Base-by-base conservation (phyloP, 2,888 invertebrate species). In the Stenotaenia linearis region DNA sequence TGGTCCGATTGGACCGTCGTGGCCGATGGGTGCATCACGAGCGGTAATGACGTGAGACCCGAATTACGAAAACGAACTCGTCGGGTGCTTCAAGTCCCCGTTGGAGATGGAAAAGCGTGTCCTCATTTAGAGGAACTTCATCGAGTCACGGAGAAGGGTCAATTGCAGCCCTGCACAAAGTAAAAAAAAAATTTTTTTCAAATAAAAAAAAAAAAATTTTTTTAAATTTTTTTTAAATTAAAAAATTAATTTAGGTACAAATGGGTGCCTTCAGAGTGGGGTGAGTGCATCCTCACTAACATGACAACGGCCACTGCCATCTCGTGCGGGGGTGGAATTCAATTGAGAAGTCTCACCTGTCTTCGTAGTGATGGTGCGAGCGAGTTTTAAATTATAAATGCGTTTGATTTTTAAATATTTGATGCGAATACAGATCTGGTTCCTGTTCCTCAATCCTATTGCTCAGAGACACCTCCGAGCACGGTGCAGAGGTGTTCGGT, bases 1-100 rank as follows among this genome's bases (percentile, higher is more conserved):
- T 90, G 90, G 90, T 86, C 89, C 77, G 88, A 89, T 79, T 90
- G 90, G 90, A 84, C 87, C 81, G 88, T 89, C 0, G 85, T 89
- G 1, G 85, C 88, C 18, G 89, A 89, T 80, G 90, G 90, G 0
- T 89, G 86, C 81, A 83, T 86, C 23, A 85, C 85, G 50, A 84
- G 85, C 15, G 84, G 84, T 25, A 86, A 86, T 78, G 84, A 84
- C 84, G 84, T 84, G 6, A 83, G 85, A 79, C 83, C 85, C 7
- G 86, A 86, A 81, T 83, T 85, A 18, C 83, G 85, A n/a, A 84
- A 84, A 79, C 81, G 86, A 23, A 82, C 82, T 61, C 81, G 86
- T 21, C 84, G 85, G 74, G 84, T 86, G 6, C 81, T 85, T 10
- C 82, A 84, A 69, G 80, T 86, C 74, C 85, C 85, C 32, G 84